Base-by-base conservation (phyloP, 2,888 invertebrate genomes). In the Cinara cedri region DNA sequence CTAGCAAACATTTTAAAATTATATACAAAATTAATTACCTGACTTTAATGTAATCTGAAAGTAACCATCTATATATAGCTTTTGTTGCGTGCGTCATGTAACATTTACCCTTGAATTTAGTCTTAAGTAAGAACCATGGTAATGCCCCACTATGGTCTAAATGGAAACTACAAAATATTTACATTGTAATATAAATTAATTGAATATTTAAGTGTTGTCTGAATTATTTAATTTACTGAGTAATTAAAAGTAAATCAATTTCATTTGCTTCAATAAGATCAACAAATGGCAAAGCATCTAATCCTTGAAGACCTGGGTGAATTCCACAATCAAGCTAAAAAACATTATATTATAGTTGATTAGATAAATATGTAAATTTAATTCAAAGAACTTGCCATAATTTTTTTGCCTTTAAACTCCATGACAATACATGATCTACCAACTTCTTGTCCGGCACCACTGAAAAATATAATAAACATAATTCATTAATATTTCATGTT, bases 81-180 rank as follows among this genome's bases (percentile, higher is more conserved):
- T 99, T 99, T 0, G 99, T 98, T 0, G 99, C 98, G 85, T 99
- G 99, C 0, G 99, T 99, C 99, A 99, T 99, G 85, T 98, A 98
- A 86, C 98, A 98, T 60, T 97, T 90, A 0, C 98, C 98, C 84
- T 96, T 96, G 86, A 99, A 98, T 75, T 94, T 95, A 0, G 99
- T 99, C 86, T 98, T 98, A 84, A 93, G 92, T 44, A 99, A 88
- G 86, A 99, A 97, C 97, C 98, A 99, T 0, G 99, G 99, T 81
- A 99, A 87, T 0, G 98, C 98, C 1, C 99, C 99, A 84, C 96
- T 96, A 87, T 99, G 99, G 86, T 99, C 99, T 85, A 99, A 88
- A 87, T 99, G 99, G 86, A 99, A 99, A 87, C 96, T 96, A 85
- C 81, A 87, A 11, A 71, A 66, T 14, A 68, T 26, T 44, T 44